phyloP scores from a whole-genome alignment of 2,888 invertebrate species.

The Megamerina dolium region DNA sequence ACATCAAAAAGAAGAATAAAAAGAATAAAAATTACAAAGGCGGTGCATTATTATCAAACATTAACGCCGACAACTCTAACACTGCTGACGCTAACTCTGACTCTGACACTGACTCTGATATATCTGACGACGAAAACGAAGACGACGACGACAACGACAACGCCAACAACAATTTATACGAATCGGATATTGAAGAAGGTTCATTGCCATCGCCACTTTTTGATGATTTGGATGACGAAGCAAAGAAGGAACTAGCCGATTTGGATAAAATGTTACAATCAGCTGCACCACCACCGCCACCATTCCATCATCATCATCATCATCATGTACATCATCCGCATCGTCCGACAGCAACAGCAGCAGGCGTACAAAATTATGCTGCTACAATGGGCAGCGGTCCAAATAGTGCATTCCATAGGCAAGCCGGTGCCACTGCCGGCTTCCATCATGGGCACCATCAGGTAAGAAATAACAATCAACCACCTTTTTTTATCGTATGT shows the following conservation, averaged over 20 bases:
- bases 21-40: too few relatives aligned
- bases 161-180: slow-evolving; percentile 34
- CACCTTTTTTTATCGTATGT: not conserved
- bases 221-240: slow-evolving; percentile 48
- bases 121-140: slow-evolving; percentile 9
- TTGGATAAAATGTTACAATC: slow-evolving; percentile 48
- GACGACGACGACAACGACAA: slow-evolving; percentile 5
- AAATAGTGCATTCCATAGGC: slow-evolving; percentile 44
- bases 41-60: too few relatives aligned
- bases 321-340: slow-evolving; percentile 27
- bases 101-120: too few relatives aligned
- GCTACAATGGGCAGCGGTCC: slow-evolving; percentile 37
- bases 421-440: slow-evolving; percentile 37
- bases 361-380: slow-evolving; percentile 36
- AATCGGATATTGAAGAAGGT: slow-evolving; percentile 30
- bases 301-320: slow-evolving; percentile 38
- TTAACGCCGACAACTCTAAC: too few relatives aligned
- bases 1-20: too few relatives aligned
- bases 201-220: slow-evolving; percentile 44
- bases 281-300: slow-evolving; percentile 41
- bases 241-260: slow-evolving; percentile 45
- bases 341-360: slow-evolving; percentile 23
- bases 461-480: slow-evolving; percentile 25
- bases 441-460: slow-evolving; percentile 45
- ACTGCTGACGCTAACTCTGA: slow-evolving; percentile 23